Evolutionary conservation across 2,797 vertebrate species (phyloP), one percentile per base, ranked within the genome.

Genomic region (Hyperoplus immaculatus): DNA sequence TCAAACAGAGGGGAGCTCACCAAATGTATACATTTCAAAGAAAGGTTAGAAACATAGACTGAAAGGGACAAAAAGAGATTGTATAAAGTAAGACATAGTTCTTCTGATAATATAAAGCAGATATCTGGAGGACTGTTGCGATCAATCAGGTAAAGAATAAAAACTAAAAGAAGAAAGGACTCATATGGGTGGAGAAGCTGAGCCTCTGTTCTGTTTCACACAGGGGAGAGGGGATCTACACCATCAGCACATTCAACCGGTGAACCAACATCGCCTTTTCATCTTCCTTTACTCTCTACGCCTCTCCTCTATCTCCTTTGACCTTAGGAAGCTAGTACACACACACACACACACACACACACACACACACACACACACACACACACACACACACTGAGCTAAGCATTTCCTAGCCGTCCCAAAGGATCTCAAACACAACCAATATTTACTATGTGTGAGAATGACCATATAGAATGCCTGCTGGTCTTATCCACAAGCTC

Each of bases 221-320:
- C 51, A 59, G 58, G 60, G 45, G 13, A 61, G 65, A 80, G 62
- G 18, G 45, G 71, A 90, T 85, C 72, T 58, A 83, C 84, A 72
- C 73, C 1, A 82, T 93, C 88, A 93, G 88, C 90, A 91, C 72
- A 89, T 87, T 92, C 74, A 78, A 79, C 72, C 70, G 1, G 85
- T 73, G 60, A 85, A 73, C 80, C 49, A 75, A 87, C 69, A 76
- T 84, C 83, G 86, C 82, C 69, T 87, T 87, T 88, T 87, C 84
- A 85, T 91, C 85, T 76, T 71, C 65, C 63, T 57, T 53, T 68
- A 54, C 69, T 69, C 77, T 65, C 47, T 39, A 47, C 70, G 51
- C 1, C 80, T 75, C 72, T 69, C 47, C 69, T 81, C 72, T 43
- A 39, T 83, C 84, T 85, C 59, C 62, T 18, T 67, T 89, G 89